Percentiles rank a stretch among this genome's conserved stretches.
Evolutionary conservation across 2,797 vertebrate species (phyloP).

Genomic region (Remorina albescens): DNA sequence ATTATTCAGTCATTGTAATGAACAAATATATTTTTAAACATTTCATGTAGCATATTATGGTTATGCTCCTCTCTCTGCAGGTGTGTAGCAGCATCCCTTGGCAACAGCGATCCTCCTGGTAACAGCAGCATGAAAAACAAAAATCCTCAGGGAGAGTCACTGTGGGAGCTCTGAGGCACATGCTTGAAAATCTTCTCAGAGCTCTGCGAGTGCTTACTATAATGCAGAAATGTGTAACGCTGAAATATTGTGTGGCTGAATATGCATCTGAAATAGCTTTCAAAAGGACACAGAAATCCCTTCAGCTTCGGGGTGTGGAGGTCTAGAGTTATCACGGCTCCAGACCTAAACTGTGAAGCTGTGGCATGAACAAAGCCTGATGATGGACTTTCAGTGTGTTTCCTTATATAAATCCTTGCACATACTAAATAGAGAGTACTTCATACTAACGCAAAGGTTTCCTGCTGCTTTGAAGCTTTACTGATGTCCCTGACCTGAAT

Average conservation of each 20-base stretch:
- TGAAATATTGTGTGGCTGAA: background rate
- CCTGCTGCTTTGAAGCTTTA: too few relatives aligned
- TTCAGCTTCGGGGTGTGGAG: background rate
- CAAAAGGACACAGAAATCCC: background rate
- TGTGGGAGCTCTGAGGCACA: slow-evolving; percentile 12
- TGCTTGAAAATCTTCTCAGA: slow-evolving; percentile 47
- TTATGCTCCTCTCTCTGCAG: slow-evolving; percentile 28
- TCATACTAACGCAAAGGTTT: too few relatives aligned
- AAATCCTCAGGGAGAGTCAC: slow-evolving; percentile 54
- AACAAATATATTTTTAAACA: slow-evolving; percentile 2
- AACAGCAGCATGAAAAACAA: slow-evolving; percentile 76
- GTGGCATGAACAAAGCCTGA: background rate
- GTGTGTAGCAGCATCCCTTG: slow-evolving; percentile 57
- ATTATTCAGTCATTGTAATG: background rate
- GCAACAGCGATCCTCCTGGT: slow-evolving; percentile 69
- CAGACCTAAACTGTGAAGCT: background rate
- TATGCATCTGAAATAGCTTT: background rate
- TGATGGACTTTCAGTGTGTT: too few relatives aligned
- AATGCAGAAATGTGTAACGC: slow-evolving; percentile 23
- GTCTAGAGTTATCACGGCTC: too few relatives aligned
- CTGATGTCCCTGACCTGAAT: too few relatives aligned
- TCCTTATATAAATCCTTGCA: too few relatives aligned
- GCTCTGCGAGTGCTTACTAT: slow-evolving; percentile 32
- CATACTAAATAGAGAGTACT: too few relatives aligned
- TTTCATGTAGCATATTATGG: slow-evolving; percentile 20